Percentiles rank a stretch among this genome's conserved stretches.
phyloP scores from a whole-genome alignment of 2,888 invertebrate genomes.

The Drosophila dives region DNA sequence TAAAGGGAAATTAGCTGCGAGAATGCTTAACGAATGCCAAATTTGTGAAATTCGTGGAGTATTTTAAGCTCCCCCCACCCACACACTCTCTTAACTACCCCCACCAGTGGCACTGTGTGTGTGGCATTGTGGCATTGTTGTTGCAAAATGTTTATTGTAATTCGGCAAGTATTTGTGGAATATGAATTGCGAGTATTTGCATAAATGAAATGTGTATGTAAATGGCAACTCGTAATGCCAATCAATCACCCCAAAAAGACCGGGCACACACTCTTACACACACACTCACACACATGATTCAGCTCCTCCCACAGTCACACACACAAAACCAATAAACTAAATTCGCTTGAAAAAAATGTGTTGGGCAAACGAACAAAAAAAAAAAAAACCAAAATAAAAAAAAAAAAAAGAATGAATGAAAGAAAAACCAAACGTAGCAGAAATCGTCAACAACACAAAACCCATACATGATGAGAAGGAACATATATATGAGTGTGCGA shows the following conservation, averaged over 20 bases:
- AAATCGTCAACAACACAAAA: slow-evolving; percentile 75
- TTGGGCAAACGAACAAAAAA: slow-evolving; percentile 26
- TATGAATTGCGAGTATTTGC: slow-evolving; percentile 79
- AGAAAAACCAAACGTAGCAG: slow-evolving; percentile 73
- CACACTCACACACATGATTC: slow-evolving; percentile 36
- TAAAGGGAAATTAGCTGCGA: slow-evolving; percentile 78
- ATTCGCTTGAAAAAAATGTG: slow-evolving; percentile 69
- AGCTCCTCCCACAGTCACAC: slow-evolving; percentile 74
- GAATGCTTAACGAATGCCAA: slow-evolving; percentile 72
- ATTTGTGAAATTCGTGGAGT: slow-evolving; percentile 43
- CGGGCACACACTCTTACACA: slow-evolving; percentile 47
- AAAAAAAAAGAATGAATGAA: slow-evolving; percentile 42
- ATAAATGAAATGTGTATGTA: slow-evolving; percentile 79
- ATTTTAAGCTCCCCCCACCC: background rate
- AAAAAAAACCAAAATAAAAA: slow-evolving; percentile 34
- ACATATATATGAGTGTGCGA: slow-evolving; percentile 21
- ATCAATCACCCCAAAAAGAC: slow-evolving; percentile 78
- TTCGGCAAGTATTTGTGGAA: slow-evolving; percentile 77
- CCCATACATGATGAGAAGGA: slow-evolving; percentile 42
- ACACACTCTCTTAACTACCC: background rate
- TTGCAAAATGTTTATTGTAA: slow-evolving; percentile 72
- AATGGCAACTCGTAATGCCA: slow-evolving; percentile 77
- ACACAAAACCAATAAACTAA: slow-evolving; percentile 78
- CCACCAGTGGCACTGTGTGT: slow-evolving; percentile 13
- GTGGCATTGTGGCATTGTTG: slow-evolving; percentile 42